A percentile compares a stretch with the other conserved stretches of the same genome.
Evolutionary conservation across 2,797 vertebrate species (phyloP).

Genomic region (Catharus ustulatus): DNA sequence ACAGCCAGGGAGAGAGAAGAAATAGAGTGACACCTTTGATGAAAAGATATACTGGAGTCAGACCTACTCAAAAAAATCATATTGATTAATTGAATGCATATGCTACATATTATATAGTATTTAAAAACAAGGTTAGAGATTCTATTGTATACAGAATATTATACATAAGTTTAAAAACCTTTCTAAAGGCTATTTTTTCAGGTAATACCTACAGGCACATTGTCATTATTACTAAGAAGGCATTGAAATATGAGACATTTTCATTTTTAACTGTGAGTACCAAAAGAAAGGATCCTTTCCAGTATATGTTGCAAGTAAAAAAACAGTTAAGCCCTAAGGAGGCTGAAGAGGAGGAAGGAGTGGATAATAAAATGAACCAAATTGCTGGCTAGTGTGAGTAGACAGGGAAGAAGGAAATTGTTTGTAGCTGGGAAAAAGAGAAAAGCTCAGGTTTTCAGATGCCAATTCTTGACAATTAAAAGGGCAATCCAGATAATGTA

Average conservation of each 20-base stretch:
- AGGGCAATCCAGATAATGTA: neutral
- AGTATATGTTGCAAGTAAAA: neutral
- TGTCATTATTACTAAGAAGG: neutral
- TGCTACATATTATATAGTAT: neutral
- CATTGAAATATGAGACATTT: neutral
- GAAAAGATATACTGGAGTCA: neutral
- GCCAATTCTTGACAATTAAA: neutral
- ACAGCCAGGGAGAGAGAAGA: neutral
- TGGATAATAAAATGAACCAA: neutral
- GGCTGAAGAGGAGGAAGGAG: neutral
- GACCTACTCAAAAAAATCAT: neutral
- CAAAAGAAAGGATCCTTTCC: neutral
- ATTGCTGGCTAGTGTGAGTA: neutral
- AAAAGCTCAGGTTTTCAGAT: neutral
- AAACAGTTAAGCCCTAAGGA: neutral
- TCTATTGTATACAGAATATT: neutral
- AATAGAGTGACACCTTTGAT: neutral
- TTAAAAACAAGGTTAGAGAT: neutral
- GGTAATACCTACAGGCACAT: neutral
- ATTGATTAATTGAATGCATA: neutral
- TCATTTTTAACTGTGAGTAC: neutral
- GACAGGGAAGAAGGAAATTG: neutral
- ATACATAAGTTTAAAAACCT: neutral
- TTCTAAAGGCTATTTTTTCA: neutral
- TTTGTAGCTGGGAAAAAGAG: neutral